A percentile compares a stretch with the other conserved stretches of the same genome.
phyloP scores from a whole-genome alignment of 92 coral and sea anemone species.

The Zoanthus sociatus region DNA sequence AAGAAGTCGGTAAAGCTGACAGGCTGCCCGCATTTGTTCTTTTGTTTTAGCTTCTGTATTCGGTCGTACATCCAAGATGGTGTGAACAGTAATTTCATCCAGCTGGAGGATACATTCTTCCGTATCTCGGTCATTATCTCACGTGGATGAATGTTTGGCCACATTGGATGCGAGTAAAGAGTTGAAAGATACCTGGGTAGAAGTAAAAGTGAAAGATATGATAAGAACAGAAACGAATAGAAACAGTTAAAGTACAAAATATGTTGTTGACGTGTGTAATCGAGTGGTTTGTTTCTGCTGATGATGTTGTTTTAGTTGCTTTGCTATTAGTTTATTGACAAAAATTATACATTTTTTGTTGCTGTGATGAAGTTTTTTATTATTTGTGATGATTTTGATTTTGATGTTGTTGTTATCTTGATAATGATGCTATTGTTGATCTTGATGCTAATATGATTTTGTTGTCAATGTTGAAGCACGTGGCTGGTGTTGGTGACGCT shows the following conservation, averaged over 20 bases:
- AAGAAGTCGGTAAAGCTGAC: conserved; percentile 82
- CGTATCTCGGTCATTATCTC: conserved; percentile 60
- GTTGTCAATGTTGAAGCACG: no score
- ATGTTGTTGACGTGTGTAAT: no score
- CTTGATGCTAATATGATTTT: not conserved
- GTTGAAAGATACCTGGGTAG: conserved; percentile 72
- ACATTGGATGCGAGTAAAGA: conserved; percentile 68
- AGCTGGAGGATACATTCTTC: conserved; percentile 50
- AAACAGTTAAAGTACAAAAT: not conserved
- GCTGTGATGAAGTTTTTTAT: not conserved
- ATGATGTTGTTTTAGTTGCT: no score
- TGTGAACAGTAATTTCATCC: conserved; percentile 55
- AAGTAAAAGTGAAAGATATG: no score
- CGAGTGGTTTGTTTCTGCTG: no score
- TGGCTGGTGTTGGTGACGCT: not conserved
- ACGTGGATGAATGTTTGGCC: conserved; percentile 65
- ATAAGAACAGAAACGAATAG: not conserved
- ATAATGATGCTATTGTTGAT: not conserved
- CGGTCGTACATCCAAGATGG: conserved; percentile 66
- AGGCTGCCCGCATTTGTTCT: conserved; percentile 68
- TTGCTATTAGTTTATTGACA: no score
- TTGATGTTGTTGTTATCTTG: not conserved
- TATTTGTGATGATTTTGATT: not conserved
- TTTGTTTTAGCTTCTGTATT: conserved; percentile 39
- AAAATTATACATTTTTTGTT: not conserved